Conservation (phyloP, 2,888 invertebrate genomes). For the Prosopocoilus inquinatus region DNA sequence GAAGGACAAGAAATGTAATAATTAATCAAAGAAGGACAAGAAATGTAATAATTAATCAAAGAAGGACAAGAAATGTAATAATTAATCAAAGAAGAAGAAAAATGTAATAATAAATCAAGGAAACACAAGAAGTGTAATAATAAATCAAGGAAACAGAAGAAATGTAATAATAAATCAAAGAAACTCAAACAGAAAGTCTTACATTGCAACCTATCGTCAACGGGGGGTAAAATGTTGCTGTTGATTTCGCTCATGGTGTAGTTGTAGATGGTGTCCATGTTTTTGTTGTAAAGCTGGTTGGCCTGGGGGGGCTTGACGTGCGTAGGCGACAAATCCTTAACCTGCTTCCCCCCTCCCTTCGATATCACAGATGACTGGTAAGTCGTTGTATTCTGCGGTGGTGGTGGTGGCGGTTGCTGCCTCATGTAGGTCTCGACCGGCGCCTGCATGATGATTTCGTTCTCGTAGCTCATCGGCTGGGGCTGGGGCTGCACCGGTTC, state of each 20-base stretch:
- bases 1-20: too few relatives aligned
- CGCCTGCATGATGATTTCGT: slow-evolving; percentile 26
- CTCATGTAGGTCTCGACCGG: slow-evolving; percentile 21
- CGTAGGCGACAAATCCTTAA: slow-evolving; percentile 24
- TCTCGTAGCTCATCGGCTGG: slow-evolving; percentile 18
- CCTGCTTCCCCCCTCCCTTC: slow-evolving; percentile 33
- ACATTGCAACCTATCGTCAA: slow-evolving; percentile 22
- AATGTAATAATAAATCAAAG: too few relatives aligned
- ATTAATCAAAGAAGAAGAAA: too few relatives aligned
- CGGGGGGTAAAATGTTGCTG: slow-evolving; percentile 11
- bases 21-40: too few relatives aligned
- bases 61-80: too few relatives aligned
- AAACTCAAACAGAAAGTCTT: too few relatives aligned
- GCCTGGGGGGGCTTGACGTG: slow-evolving; percentile 15
- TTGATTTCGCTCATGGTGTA: slow-evolving; percentile 19
- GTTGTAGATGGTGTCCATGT: slow-evolving; percentile 22
- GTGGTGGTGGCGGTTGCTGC: too few relatives aligned
- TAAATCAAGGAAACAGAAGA: too few relatives aligned
- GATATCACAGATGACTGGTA: slow-evolving; percentile 34
- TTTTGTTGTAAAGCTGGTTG: slow-evolving; percentile 17
- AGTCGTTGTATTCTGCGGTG: slow-evolving; percentile 5
- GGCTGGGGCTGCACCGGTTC: slow-evolving; percentile 29
- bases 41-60: too few relatives aligned
- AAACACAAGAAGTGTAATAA: too few relatives aligned
- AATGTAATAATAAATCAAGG: too few relatives aligned